Percentiles rank a stretch among this genome's conserved stretches.
Conservation (phyloP, 2,113 vertebrate genomes). For the Stomatorhinus ivindoensis region DNA sequence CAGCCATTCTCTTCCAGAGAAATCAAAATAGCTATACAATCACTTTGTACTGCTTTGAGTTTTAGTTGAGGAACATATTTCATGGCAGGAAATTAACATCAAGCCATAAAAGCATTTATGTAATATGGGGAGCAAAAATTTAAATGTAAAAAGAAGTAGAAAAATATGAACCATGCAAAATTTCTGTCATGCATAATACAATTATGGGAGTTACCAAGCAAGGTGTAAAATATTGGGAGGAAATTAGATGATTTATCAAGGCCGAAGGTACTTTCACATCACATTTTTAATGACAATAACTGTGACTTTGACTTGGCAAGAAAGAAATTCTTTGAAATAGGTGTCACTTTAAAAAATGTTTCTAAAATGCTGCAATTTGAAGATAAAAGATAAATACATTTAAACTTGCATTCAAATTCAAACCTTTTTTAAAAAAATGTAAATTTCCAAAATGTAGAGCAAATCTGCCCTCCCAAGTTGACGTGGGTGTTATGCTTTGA, state of each 20-base stretch:
- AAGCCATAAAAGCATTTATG: neutral
- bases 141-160: neutral
- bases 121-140: neutral
- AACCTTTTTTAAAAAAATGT: neutral
- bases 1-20: neutral
- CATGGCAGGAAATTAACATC: neutral
- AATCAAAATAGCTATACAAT: neutral
- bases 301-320: neutral
- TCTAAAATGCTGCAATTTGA: conserved; percentile 1
- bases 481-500: neutral
- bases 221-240: neutral
- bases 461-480: neutral
- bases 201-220: neutral
- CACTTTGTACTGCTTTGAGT: neutral
- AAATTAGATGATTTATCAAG: neutral
- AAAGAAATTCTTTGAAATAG: neutral
- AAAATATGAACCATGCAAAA: neutral
- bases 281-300: neutral
- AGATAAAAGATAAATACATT: neutral
- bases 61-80: neutral
- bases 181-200: neutral
- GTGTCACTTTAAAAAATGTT: neutral
- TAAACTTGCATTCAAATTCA: neutral
- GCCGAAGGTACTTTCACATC: neutral
- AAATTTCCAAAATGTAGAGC: neutral